A percentile compares a stretch with the other conserved stretches of the same genome.
Conservation (phyloP, 2,888 invertebrate genomes). For the Dasypolia templi region DNA sequence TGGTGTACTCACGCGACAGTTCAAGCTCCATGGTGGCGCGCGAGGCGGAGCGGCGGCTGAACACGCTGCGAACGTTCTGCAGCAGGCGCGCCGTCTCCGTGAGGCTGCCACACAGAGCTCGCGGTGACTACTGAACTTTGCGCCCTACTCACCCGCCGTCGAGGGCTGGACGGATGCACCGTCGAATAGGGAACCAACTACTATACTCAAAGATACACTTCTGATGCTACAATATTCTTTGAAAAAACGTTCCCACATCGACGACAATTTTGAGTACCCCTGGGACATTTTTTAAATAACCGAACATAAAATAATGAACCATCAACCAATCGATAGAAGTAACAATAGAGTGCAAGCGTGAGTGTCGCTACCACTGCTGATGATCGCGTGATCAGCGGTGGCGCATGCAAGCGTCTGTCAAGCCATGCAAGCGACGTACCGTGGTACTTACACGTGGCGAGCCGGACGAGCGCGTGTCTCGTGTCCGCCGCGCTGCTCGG, state of each 20-base stretch:
- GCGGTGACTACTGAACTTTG: conserved; percentile 81
- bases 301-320: conserved; percentile 53
- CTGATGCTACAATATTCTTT: conserved; percentile 18
- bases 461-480: conserved; percentile 97
- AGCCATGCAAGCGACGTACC: conserved; percentile 69
- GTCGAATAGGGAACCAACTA: conserved; percentile 59
- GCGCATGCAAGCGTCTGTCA: conserved; percentile 68
- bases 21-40: conserved; percentile 96
- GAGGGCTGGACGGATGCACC: conserved; percentile 32
- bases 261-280: conserved; percentile 41
- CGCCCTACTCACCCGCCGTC: conserved; percentile 55
- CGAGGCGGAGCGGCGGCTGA: conserved; percentile 94
- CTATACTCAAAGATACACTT: conserved; percentile 4
- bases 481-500: conserved; percentile 90
- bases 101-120: conserved; percentile 93
- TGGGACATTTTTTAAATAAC: conserved; percentile 31
- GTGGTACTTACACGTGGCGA: conserved; percentile 96
- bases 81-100: conserved; percentile 99
- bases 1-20: conserved; percentile 96
- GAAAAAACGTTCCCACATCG: conserved; percentile 57
- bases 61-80: conserved; percentile 98
- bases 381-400: conserved; percentile 32
- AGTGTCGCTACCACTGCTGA: conserved; percentile 70
- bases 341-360: conserved; percentile 57
- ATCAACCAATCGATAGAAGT: conserved; percentile 54